Evolutionary conservation across 2,113 vertebrate genomes (phyloP).

Genomic region (Otocyon megalotis): DNA sequence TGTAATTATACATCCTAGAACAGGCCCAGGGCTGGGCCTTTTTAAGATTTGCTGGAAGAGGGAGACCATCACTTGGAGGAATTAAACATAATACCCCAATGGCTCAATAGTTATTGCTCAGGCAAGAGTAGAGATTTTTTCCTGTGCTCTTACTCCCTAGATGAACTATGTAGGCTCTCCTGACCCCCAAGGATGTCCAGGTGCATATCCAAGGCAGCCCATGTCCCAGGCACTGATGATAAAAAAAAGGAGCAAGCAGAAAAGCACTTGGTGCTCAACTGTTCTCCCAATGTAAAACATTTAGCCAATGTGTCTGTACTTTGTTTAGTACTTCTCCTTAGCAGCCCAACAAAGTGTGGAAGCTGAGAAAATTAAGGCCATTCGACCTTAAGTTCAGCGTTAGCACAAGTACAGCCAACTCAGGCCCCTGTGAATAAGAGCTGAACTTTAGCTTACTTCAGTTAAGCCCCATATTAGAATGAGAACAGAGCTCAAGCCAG

Average conservation of each 20-base stretch:
- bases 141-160: background rate
- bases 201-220: background rate
- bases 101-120: background rate
- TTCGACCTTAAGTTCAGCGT: too few relatives aligned
- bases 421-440: too few relatives aligned
- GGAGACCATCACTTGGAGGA: background rate
- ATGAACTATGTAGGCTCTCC: background rate
- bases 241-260: background rate
- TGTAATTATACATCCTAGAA: background rate
- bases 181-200: background rate
- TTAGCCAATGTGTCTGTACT: background rate
- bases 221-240: background rate
- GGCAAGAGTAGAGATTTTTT: accelerated
- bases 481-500: too few relatives aligned
- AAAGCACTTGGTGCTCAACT: background rate
- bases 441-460: too few relatives aligned
- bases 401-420: too few relatives aligned
- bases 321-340: background rate
- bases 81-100: too few relatives aligned
- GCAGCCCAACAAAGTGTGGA: background rate
- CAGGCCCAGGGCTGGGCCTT: background rate
- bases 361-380: too few relatives aligned
- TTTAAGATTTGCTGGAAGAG: background rate
- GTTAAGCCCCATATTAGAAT: too few relatives aligned
- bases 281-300: background rate